Evolutionary conservation across 2,888 invertebrate species (phyloP), one percentile per base, ranked within the genome.

Genomic region (Pollenia labialis): DNA sequence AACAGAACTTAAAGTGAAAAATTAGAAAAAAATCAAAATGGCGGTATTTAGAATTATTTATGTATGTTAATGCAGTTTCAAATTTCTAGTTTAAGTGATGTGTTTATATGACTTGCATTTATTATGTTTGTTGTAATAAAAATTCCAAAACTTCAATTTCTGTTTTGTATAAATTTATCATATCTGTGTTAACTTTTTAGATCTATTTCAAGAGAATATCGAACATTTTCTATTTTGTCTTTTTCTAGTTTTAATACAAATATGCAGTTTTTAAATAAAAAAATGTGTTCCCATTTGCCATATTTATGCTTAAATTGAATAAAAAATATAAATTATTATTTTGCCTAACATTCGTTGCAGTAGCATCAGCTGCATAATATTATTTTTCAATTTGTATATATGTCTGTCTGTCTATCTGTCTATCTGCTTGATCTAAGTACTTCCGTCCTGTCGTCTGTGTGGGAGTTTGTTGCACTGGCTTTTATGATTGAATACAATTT

Each of bases 321-420:
- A 56, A 9, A 10, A 58, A 66, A 64, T 62, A 80, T 52, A 62
- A 62, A 62, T 46, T 32, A 54, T 32, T 32, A 32, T 32, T 54
- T 80, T 80, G 50, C 44, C 23, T 18, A 46, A 11, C 69, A 58
- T 79, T 50, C n/a, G 48, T 23, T 64, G 62, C 64, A 68, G 48
- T 42, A 75, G 50, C 77, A 77, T 58, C 83, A 66, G 83, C 83
- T 83, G 83, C 71, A 77, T 83, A 83, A 83, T 83, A 84, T 84
- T 84, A 84, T 84, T 84, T 84, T 79, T 84, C 83, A 84, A 84
- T 84, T 84, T 76, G n/a, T 46, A 62, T 23, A 44, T 66, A 23
- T 46, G 66, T 54, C 60, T 18, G 16, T 58, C 52, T 50, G 40
- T 58, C 9, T 48, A 40, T 23, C 60, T 68, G 40, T 42, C 12